These are phyloP conservation scores for Microchrysa polita DNA, from an alignment of 2,888 invertebrate genomes.

Conservation along the genomic window DNA sequence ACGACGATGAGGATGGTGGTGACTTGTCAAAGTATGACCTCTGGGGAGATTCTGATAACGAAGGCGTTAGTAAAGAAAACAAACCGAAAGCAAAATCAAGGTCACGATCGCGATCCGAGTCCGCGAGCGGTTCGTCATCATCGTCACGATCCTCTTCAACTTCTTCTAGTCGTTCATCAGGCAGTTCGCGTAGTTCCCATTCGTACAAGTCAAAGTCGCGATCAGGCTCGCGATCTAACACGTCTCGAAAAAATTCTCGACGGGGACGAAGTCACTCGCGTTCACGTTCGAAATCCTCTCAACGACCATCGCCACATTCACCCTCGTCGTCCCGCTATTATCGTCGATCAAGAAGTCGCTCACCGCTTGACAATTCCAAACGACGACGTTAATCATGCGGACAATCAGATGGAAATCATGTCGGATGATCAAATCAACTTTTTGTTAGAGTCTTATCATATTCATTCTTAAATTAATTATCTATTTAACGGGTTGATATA, in stretches of 20 bases:
- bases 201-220: constrained; percentile 52
- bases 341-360: constrained; percentile 52
- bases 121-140: constrained; percentile 30
- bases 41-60: constrained; percentile 73
- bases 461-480: constrained; percentile 16
- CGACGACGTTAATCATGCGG: neutral
- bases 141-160: constrained; percentile 45
- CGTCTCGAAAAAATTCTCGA: constrained; percentile 37
- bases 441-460: constrained; percentile 26
- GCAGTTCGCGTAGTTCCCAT: constrained; percentile 49
- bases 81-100: constrained; percentile 22
- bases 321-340: constrained; percentile 51
- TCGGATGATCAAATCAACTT: neutral
- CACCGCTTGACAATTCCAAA: constrained; percentile 47
- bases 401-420: neutral
- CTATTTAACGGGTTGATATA: constrained; percentile 18
- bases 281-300: constrained; percentile 52
- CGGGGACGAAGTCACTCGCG: constrained; percentile 43
- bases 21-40: constrained; percentile 83
- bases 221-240: constrained; percentile 49
- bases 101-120: constrained; percentile 52
- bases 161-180: constrained; percentile 39
- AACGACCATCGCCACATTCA: constrained; percentile 52
- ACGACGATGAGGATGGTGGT: constrained; percentile 71
- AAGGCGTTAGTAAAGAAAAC: constrained; percentile 50